Conservation (phyloP, 2,113 vertebrate genomes). For the Grammatotria lemairii region DNA sequence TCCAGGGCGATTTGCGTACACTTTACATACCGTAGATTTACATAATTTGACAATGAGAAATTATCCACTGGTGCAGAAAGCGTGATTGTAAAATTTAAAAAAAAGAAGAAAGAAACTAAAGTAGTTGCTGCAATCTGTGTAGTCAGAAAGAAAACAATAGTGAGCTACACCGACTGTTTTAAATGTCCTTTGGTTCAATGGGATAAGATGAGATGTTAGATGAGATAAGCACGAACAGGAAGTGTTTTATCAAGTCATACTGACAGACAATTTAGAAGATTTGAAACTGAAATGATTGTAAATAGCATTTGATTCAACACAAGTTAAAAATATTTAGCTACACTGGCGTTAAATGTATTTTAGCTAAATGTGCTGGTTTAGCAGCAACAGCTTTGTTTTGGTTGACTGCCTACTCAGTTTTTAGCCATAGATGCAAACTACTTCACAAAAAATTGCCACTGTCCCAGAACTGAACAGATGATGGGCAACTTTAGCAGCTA, state of each 20-base stretch:
- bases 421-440: neutral
- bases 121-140: neutral
- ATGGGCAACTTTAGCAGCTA: neutral
- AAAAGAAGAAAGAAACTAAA: neutral
- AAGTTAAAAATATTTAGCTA: neutral
- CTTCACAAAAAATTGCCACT: neutral
- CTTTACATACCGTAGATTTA: slow-evolving; percentile 56
- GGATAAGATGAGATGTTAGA: neutral
- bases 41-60: slow-evolving; percentile 43
- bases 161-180: neutral
- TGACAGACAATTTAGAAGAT: neutral
- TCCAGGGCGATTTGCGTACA: neutral
- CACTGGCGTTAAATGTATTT: neutral
- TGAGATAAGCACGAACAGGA: neutral
- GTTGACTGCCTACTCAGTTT: neutral
- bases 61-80: neutral
- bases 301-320: neutral
- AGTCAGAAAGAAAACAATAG: neutral
- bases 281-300: neutral
- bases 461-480: neutral
- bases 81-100: fast-evolving
- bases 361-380: neutral
- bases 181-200: neutral
- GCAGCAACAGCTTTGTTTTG: neutral
- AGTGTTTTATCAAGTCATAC: neutral